phyloP scores from a whole-genome alignment of 2,888 invertebrate species.

The Agriopis aurantiaria region DNA sequence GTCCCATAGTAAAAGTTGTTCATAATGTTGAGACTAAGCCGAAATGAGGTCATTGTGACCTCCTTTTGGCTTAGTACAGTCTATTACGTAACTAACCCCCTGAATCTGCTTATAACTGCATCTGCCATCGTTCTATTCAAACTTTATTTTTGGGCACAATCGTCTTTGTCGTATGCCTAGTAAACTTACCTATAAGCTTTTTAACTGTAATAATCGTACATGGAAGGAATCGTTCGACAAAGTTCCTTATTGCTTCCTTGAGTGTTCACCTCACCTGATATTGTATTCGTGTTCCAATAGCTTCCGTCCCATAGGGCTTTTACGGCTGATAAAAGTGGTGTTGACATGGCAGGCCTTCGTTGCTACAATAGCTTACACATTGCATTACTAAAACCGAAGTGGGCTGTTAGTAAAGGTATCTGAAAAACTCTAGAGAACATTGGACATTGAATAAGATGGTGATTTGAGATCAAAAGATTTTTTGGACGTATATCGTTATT shows the following conservation, averaged over 20 bases:
- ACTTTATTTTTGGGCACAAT: neutral
- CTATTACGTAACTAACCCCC: too few species aligned
- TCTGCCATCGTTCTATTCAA: neutral
- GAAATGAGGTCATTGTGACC: too few species aligned
- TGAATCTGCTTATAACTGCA: too few species aligned
- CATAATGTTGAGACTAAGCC: too few species aligned
- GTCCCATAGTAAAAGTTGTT: too few species aligned
- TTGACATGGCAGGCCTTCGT: conserved; percentile 17
- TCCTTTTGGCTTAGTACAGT: too few species aligned
- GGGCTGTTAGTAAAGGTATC: neutral
- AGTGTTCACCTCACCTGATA: conserved; percentile 65
- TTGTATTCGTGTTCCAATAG: conserved; percentile 52
- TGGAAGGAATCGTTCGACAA: conserved; percentile 52
- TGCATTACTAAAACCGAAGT: neutral
- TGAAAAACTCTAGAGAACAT: neutral
- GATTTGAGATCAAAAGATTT: neutral
- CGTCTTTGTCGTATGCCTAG: neutral
- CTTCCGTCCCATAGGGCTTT: conserved; percentile 32
- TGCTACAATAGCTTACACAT: conserved; percentile 6
- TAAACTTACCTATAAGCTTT: conserved; percentile 24
- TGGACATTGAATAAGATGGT: neutral
- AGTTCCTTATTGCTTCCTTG: conserved; percentile 67
- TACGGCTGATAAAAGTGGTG: conserved; percentile 23
- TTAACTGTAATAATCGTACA: conserved; percentile 6
- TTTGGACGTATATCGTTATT: neutral